Conservation (phyloP, 2,888 invertebrate genomes). For the Drosophila kanekoi region DNA sequence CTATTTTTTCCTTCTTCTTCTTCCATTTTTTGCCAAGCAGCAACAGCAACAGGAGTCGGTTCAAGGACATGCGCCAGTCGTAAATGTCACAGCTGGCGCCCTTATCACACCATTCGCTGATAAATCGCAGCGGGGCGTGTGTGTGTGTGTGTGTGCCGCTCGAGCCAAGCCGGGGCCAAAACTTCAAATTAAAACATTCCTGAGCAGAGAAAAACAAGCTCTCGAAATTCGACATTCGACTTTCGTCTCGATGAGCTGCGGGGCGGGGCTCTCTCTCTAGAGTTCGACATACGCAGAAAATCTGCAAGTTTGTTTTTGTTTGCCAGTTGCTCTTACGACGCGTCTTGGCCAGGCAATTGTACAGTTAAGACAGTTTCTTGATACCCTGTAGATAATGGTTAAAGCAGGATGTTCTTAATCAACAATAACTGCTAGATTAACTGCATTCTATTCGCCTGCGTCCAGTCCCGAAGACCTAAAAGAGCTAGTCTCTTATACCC, state of each 20-base stretch:
- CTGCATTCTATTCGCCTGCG: too few relatives aligned
- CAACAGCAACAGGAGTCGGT: conserved; percentile 37
- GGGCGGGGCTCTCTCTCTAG: too few relatives aligned
- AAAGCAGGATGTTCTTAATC: too few relatives aligned
- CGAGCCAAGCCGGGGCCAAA: conserved; percentile 12
- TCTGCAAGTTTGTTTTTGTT: neutral
- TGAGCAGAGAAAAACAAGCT: conserved; percentile 34
- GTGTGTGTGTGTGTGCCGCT: conserved; percentile 3
- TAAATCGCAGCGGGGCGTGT: conserved; percentile 49
- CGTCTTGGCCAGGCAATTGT: conserved; percentile 7
- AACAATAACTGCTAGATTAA: too few relatives aligned
- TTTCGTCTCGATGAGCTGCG: conserved; percentile 23
- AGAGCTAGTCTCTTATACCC: too few relatives aligned
- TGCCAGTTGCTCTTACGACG: conserved; percentile 20
- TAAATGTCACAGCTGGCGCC: conserved; percentile 43
- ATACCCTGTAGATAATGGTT: too few relatives aligned
- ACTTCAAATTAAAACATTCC: conserved; percentile 79
- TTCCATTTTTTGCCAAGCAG: neutral
- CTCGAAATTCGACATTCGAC: conserved; percentile 10
- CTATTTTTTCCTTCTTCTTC: too few relatives aligned
- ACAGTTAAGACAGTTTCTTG: too few relatives aligned
- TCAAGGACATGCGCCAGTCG: conserved; percentile 56
- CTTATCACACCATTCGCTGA: conserved; percentile 43
- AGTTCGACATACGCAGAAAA: conserved; percentile 1
- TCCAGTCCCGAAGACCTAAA: too few relatives aligned